phyloP scores from a whole-genome alignment of 2,113 vertebrate species.

The Falco punctatus region DNA sequence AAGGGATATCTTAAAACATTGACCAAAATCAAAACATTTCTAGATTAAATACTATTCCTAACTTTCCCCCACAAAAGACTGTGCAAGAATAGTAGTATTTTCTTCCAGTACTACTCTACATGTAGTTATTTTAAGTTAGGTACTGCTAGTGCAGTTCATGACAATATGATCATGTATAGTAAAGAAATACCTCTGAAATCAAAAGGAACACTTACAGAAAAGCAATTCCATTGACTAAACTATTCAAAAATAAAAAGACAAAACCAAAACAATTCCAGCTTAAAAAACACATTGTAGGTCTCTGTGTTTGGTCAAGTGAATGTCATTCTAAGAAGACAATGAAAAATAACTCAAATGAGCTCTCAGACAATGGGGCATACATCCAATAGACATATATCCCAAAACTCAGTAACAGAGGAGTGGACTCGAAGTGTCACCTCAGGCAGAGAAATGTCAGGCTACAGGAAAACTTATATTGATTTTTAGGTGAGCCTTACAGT shows the following conservation, averaged over 20 bases:
- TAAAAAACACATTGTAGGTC: neutral
- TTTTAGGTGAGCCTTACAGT: neutral
- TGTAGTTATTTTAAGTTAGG: neutral
- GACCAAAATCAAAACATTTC: neutral
- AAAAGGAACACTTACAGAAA: neutral
- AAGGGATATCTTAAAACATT: neutral
- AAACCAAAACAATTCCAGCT: neutral
- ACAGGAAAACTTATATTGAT: neutral
- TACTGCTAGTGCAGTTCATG: neutral
- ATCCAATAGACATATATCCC: neutral
- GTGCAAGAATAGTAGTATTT: neutral
- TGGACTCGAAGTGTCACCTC: neutral
- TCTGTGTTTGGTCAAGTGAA: neutral
- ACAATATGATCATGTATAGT: neutral
- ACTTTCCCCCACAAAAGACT: neutral
- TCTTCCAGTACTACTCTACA: neutral
- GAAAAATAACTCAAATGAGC: neutral
- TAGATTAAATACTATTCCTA: neutral
- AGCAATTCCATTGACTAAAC: neutral
- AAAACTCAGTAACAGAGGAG: neutral
- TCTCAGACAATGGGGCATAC: neutral
- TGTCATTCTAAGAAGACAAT: neutral
- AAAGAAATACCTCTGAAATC: neutral
- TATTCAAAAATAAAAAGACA: neutral
- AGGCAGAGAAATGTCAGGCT: neutral